Percentiles rank a stretch among this genome's conserved stretches.
These are phyloP conservation scores for Bucco capensis DNA, from an alignment of 2,113 vertebrate species.

Conservation along the genomic window DNA sequence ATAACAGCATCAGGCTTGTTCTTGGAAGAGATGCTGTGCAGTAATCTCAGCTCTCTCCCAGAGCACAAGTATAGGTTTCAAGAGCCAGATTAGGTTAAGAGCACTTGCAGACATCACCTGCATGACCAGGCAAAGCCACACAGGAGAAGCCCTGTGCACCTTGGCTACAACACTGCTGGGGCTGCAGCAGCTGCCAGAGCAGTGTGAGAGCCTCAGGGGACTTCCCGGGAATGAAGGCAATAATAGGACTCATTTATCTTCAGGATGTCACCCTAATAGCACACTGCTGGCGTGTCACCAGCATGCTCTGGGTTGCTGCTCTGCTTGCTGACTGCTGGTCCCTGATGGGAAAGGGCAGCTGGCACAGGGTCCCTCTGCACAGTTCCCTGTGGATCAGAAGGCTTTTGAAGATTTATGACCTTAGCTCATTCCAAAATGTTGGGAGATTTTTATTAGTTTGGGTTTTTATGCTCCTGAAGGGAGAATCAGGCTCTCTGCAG, in stretches of 20 bases:
- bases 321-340: rapidly evolving
- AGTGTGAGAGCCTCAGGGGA: rapidly evolving
- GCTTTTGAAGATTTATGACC: background rate
- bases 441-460: background rate
- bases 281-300: background rate
- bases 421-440: background rate
- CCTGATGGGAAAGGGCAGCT: background rate
- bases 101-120: background rate
- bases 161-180: rapidly evolving
- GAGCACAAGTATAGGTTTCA: rapidly evolving
- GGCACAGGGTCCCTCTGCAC: background rate
- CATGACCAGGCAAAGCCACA: rapidly evolving
- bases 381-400: rapidly evolving
- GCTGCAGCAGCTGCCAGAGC: background rate
- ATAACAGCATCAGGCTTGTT: rapidly evolving
- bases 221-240: background rate
- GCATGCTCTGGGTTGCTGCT: background rate
- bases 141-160: background rate
- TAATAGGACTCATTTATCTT: background rate
- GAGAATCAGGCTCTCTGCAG: background rate
- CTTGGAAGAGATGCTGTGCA: no score
- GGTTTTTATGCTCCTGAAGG: background rate
- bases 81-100: background rate
- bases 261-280: background rate
- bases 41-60: background rate